Conservation (phyloP, 2,888 invertebrate genomes). For the Copidosoma aretas region DNA sequence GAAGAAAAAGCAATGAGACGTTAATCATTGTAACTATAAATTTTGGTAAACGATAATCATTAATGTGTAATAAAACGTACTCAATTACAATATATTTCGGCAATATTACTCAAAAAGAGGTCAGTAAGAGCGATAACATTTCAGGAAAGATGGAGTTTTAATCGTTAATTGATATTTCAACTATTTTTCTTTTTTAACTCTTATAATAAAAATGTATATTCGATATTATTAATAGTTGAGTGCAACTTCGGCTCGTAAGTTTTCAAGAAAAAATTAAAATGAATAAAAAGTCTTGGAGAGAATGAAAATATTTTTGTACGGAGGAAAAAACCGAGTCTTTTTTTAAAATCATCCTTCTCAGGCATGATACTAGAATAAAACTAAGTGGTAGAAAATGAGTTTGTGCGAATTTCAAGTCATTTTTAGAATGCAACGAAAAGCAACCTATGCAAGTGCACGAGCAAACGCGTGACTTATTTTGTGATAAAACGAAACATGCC, state of each 20-base stretch:
- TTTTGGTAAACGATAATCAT: slow-evolving; percentile 34
- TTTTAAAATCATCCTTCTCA: slow-evolving; percentile 24
- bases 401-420: slow-evolving; percentile 20
- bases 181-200: slow-evolving; percentile 19
- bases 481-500: slow-evolving; percentile 31
- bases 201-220: slow-evolving; percentile 31
- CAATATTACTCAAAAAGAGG: slow-evolving; percentile 35
- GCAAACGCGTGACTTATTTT: slow-evolving; percentile 32
- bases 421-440: slow-evolving; percentile 9
- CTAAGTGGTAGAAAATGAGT: slow-evolving; percentile 7
- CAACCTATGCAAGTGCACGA: neutral
- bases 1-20: slow-evolving; percentile 9
- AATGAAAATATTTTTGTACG: slow-evolving; percentile 39
- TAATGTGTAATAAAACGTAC: slow-evolving; percentile 21
- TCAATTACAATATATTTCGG: slow-evolving; percentile 28
- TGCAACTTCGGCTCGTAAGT: slow-evolving; percentile 27
- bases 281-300: slow-evolving; percentile 17
- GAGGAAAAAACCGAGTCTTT: slow-evolving; percentile 18
- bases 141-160: slow-evolving; percentile 16
- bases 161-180: slow-evolving; percentile 32
- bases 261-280: neutral
- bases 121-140: slow-evolving; percentile 25
- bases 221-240: slow-evolving; percentile 17
- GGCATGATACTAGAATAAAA: slow-evolving; percentile 18
- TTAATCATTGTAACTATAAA: slow-evolving; percentile 23